phyloP scores from a whole-genome alignment of 1,140 invertebrate species.

The Akabosia matsudoensis region DNA sequence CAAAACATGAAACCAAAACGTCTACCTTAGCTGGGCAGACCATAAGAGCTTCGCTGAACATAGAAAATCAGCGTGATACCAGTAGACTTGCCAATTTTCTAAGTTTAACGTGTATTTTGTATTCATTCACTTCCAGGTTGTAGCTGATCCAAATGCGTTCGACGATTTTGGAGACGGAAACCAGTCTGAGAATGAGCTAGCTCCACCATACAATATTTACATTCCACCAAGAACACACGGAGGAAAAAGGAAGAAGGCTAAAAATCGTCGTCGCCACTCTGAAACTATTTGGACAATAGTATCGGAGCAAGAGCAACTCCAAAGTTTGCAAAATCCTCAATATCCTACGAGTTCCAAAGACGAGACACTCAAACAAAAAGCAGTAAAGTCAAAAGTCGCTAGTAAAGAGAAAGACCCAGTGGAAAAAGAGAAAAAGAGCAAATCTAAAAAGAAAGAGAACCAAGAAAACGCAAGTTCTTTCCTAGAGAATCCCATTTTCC shows the following conservation, averaged over 20 bases:
- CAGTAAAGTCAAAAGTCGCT: too few species aligned
- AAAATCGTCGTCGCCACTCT: conserved; percentile 3
- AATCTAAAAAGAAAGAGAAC: conserved; percentile 50
- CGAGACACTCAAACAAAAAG: neutral
- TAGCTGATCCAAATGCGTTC: neutral
- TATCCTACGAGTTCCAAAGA: neutral
- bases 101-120: neutral
- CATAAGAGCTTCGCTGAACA: neutral
- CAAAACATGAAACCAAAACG: too few species aligned
- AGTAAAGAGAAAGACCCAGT: too few species aligned
- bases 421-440: conserved; percentile 51
- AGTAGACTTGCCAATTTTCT: neutral
- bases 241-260: neutral
- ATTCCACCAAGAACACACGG: neutral
- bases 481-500: conserved; percentile 6
- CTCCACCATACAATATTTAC: neutral
- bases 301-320: neutral
- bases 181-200: neutral
- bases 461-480: neutral
- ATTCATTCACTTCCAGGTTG: neutral
- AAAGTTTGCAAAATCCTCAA: neutral
- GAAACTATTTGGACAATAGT: conserved; percentile 16
- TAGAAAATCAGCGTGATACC: neutral
- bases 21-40: too few species aligned
- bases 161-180: neutral